These are phyloP conservation scores for Silurus asotus DNA, from an alignment of 2,113 vertebrate genomes.

Conservation along the genomic window DNA sequence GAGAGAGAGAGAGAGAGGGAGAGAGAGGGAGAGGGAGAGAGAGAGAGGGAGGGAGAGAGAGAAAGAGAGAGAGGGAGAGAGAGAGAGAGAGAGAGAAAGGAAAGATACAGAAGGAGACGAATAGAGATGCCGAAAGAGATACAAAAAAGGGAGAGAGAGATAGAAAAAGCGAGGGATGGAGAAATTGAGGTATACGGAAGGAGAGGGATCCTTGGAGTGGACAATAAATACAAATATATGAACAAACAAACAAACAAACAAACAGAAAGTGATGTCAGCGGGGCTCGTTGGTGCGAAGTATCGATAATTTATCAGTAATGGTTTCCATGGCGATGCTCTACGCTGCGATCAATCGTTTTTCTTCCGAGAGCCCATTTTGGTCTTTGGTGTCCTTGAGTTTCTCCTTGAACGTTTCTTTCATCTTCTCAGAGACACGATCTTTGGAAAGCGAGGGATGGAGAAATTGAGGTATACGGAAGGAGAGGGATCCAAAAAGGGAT, in stretches of 20 bases:
- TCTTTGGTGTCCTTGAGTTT: constrained; percentile 76
- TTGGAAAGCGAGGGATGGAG: too few relatives aligned
- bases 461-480: too few relatives aligned
- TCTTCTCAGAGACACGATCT: constrained; percentile 84
- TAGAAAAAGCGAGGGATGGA: too few relatives aligned
- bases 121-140: neutral
- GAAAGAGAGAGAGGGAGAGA: neutral
- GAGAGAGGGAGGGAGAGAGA: neutral
- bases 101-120: neutral
- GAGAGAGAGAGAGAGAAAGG: neutral
- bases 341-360: constrained; percentile 76
- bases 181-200: too few relatives aligned
- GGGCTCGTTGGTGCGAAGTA: too few relatives aligned
- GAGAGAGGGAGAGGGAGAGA: neutral
- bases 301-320: too few relatives aligned
- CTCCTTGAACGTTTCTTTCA: constrained; percentile 81
- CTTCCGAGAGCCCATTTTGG: constrained; percentile 89
- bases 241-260: too few relatives aligned
- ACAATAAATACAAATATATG: too few relatives aligned
- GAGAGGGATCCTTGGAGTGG: too few relatives aligned
- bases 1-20: neutral
- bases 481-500: too few relatives aligned
- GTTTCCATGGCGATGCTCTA: neutral
- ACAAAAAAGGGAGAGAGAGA: too few relatives aligned
- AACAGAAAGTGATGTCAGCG: constrained; percentile 1